Evolutionary conservation across 2,888 invertebrate genomes (phyloP), one percentile per base, ranked within the genome.

Genomic region (Lydus trimaculatus): DNA sequence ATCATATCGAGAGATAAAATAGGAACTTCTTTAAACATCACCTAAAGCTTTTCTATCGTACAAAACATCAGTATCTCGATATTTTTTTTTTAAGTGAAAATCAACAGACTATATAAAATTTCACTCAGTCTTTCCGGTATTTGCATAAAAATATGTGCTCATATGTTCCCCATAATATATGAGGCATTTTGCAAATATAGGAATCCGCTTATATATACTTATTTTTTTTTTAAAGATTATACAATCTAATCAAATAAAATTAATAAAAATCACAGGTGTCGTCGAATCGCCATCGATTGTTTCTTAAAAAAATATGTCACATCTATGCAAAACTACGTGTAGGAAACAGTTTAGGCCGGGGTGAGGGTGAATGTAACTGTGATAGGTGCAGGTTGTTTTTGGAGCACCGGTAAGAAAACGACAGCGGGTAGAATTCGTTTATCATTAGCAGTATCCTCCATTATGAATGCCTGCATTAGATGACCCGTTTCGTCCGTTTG

Each of bases 321-420:
- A 81, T 82, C 80, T 82, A 83, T 81, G 81, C 80, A 82, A 82
- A 56, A 56, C 36, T 82, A 81, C 79, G 77, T 79, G 80, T 81
- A 80, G 80, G 78, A 78, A 81, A 80, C 77, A 73, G 74, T 80
- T 88, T 92, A 95, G 88, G 96, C 95, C 82, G 97, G 97, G 85
- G 95, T 97, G 79, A 98, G 91, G 85, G 93, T 95, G 85, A 98
- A 96, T 85, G 96, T 95, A 82, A 96, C 93, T 79, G 95, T 95
- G 80, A 96, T 90, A 78, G 94, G 92, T 83, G 93, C 91, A 83
- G 92, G 92, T 81, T 96, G 91, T 85, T 94, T 91, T 84, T 94
- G 92, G 78, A 93, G 92, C 83, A 98, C 97, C 74, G 98, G 97
- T 87, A 98, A 90, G 88, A 96, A 96, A 85, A 98, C 95, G 80